Percentiles rank a stretch among this genome's conserved stretches.
Conservation (phyloP, 64 coral and sea anemone genomes). For the Montipora efflorescens region DNA sequence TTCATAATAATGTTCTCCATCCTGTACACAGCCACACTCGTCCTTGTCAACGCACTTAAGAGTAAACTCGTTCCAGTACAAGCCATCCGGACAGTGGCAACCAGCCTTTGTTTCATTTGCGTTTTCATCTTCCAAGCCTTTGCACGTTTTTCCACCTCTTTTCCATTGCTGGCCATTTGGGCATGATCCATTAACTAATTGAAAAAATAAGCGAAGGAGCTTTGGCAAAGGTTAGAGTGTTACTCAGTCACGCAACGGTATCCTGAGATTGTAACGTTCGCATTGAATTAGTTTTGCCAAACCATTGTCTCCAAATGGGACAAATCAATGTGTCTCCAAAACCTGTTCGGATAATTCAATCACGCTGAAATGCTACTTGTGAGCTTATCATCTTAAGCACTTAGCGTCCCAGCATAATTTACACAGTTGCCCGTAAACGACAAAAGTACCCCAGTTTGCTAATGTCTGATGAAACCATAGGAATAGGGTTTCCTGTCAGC, state of each 20-base stretch:
- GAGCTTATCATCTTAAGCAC: neutral
- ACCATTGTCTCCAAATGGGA: no score
- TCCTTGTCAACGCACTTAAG: neutral
- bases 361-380: neutral
- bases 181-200: neutral
- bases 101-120: neutral
- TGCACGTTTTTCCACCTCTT: neutral
- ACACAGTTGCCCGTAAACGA: no score
- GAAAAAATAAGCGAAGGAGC: neutral
- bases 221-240: neutral
- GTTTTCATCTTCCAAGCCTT: neutral
- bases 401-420: no score
- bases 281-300: no score
- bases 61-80: constrained; percentile 22
- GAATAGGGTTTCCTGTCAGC: no score
- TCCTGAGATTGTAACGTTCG: no score
- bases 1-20: neutral
- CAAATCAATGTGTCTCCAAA: no score
- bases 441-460: no score
- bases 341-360: no score
- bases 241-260: neutral
- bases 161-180: neutral
- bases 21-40: constrained; percentile 2
- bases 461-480: no score
- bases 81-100: neutral